Conservation (phyloP, 2,888 invertebrate species). For the Apomyelois bistriatella region DNA sequence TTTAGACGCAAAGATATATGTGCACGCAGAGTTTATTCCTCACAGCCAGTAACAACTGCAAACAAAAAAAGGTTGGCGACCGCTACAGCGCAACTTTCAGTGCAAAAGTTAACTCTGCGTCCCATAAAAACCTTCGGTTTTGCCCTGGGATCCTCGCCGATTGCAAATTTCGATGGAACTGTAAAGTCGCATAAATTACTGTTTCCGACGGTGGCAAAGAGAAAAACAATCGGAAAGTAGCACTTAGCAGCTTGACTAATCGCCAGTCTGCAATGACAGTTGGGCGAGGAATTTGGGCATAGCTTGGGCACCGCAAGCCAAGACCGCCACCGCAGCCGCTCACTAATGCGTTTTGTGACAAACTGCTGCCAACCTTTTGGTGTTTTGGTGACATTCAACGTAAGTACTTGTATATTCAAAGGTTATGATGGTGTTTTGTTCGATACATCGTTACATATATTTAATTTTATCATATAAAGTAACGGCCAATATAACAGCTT, state of each 20-base stretch:
- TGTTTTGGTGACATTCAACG: slow-evolving; percentile 23
- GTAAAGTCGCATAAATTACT: slow-evolving; percentile 78
- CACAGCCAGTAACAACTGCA: slow-evolving; percentile 44
- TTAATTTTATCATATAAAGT: too few relatives aligned
- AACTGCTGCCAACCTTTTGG: slow-evolving; percentile 45
- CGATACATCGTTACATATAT: too few relatives aligned
- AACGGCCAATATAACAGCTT: too few relatives aligned
- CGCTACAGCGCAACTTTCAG: slow-evolving; percentile 67
- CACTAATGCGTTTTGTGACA: slow-evolving; percentile 50
- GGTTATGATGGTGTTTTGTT: too few relatives aligned
- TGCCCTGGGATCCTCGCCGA: slow-evolving; percentile 67
- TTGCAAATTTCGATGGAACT: slow-evolving; percentile 75
- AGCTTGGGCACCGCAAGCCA: slow-evolving; percentile 47
- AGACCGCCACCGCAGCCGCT: slow-evolving; percentile 33
- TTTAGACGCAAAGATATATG: slow-evolving; percentile 41
- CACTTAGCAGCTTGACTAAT: slow-evolving; percentile 77
- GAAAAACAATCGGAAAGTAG: slow-evolving; percentile 77
- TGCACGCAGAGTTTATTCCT: slow-evolving; percentile 46
- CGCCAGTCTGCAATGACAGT: slow-evolving; percentile 69
- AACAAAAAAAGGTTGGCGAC: slow-evolving; percentile 61
- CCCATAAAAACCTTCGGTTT: slow-evolving; percentile 79
- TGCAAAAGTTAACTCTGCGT: slow-evolving; percentile 66
- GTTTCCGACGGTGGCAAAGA: slow-evolving; percentile 63
- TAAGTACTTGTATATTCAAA: neutral
- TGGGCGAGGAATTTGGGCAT: slow-evolving; percentile 46